Base-by-base conservation (phyloP, 2,888 invertebrate genomes). In the Acanthosepion esculentum region DNA sequence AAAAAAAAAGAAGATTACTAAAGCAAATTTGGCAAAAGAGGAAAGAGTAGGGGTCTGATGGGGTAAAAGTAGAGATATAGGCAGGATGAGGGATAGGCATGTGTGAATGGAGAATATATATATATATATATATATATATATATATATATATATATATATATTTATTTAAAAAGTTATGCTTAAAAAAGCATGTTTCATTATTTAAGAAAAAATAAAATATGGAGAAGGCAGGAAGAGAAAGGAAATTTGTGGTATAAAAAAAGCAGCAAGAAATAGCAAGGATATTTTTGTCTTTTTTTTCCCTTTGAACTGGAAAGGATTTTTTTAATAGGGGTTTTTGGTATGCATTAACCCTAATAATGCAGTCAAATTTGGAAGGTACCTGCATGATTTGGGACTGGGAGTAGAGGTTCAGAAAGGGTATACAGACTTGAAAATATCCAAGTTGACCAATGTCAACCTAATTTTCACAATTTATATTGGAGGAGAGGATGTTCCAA, bases 401-500 rank as follows among this genome's bases (percentile, higher is more conserved):
- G 93, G 53, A 18, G 29, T 93, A 93, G 92, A 92, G 53, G n/a
- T 53, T 48, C 93, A 50, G 48, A 53, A 53, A 93, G n/a, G 93
- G 53, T n/a, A 50, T 93, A 93, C 93, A 93, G 93, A 53, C 93
- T 93, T 18, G 92, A 48, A 93, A 93, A 93, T 93, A 93, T 93
- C 93, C 48, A 93, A 12, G 50, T 29, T 93, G 53, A 18, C 50
- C 50, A 93, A 93, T 48, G 92, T 29, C 15, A 93, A 93, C 93
- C 93, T 78, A 53, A 93, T 53, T 93, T 93, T 53, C 50, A 93
- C 93, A 92, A 78, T n/a, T 78, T 10, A 78, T 78, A n/a, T 78
- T 78, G n/a, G 78, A 78, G n/a, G 78, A 12, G 78, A n/a, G 78
- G n/a, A n/a, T n/a, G 26, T 23, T n/a, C 78, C n/a, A 78, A 15